Evolutionary conservation across 2,888 invertebrate genomes (phyloP).

Genomic region (Lissonota sp.): DNA sequence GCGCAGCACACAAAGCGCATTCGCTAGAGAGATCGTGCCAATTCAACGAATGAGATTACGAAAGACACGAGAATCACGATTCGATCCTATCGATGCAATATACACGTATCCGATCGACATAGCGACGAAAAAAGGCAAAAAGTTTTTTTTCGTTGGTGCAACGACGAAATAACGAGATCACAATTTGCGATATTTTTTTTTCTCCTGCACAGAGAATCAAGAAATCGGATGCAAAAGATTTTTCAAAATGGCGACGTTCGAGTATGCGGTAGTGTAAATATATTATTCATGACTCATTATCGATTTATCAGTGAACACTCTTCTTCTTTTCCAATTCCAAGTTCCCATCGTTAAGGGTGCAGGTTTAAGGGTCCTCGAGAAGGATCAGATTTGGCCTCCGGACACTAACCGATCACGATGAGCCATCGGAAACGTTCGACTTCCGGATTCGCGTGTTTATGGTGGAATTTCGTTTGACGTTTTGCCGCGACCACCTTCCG

Average conservation of each 20-base stretch:
- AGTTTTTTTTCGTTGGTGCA: slow-evolving; percentile 38
- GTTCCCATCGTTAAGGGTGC: not conserved
- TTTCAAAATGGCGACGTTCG: not conserved
- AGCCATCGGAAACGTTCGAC: not conserved
- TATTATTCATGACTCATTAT: slow-evolving; percentile 1
- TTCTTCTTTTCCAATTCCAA: not conserved
- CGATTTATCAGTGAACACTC: not conserved
- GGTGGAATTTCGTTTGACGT: slow-evolving; percentile 33
- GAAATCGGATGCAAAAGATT: not conserved
- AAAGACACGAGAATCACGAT: slow-evolving; percentile 66
- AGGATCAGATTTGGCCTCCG: no score
- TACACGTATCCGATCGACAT: slow-evolving; percentile 47
- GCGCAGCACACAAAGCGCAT: not conserved
- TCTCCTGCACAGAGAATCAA: slow-evolving; percentile 28
- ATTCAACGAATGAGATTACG: slow-evolving; percentile 62
- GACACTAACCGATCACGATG: slow-evolving; percentile 9
- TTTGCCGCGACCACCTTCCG: slow-evolving; percentile 50
- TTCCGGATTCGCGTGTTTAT: slow-evolving; percentile 47
- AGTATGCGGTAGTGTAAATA: not conserved
- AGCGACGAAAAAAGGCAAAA: not conserved
- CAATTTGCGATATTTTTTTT: slow-evolving; percentile 7
- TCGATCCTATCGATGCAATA: slow-evolving; percentile 55
- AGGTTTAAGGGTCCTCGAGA: no score
- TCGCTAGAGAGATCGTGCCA: slow-evolving; percentile 60
- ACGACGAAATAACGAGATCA: slow-evolving; percentile 42